Evolutionary conservation across 1,140 invertebrate genomes (phyloP).

Genomic region (Sesamia nonagrioides): DNA sequence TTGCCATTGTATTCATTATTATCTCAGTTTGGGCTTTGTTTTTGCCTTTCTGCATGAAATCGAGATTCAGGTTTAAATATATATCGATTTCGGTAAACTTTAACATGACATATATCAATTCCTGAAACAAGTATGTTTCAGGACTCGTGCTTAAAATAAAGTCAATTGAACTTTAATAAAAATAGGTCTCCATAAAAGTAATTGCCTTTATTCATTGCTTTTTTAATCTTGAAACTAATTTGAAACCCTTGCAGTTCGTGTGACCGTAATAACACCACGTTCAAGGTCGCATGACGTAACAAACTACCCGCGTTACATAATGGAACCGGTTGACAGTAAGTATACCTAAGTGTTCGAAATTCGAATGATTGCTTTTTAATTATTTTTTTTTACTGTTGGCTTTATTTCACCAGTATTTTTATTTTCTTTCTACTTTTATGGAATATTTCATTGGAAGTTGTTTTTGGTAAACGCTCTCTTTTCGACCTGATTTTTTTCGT

Average conservation of each 20-base stretch:
- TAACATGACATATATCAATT: too few species aligned
- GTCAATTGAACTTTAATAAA: neutral
- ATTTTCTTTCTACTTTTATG: slow-evolving; percentile 10
- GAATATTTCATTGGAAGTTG: slow-evolving; percentile 8
- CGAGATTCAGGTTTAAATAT: too few species aligned
- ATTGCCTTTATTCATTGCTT: neutral
- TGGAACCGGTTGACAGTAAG: slow-evolving; percentile 25
- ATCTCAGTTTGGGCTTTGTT: too few species aligned
- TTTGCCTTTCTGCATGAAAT: too few species aligned
- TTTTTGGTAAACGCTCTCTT: neutral
- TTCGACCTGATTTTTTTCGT: neutral
- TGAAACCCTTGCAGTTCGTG: slow-evolving; percentile 25
- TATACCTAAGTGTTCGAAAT: neutral
- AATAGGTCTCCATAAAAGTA: neutral
- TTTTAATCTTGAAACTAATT: slow-evolving; percentile 8
- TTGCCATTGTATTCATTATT: too few species aligned
- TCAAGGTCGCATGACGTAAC: slow-evolving; percentile 51
- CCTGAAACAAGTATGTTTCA: too few species aligned
- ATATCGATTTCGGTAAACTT: too few species aligned
- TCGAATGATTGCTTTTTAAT: slow-evolving; percentile 24
- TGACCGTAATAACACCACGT: slow-evolving; percentile 13
- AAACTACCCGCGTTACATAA: slow-evolving; percentile 45
- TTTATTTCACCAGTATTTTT: neutral
- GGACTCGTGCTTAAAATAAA: too few species aligned
- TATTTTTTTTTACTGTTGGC: neutral